Base-by-base conservation (phyloP, 1,140 invertebrate genomes). In the Nasonia giraulti region DNA sequence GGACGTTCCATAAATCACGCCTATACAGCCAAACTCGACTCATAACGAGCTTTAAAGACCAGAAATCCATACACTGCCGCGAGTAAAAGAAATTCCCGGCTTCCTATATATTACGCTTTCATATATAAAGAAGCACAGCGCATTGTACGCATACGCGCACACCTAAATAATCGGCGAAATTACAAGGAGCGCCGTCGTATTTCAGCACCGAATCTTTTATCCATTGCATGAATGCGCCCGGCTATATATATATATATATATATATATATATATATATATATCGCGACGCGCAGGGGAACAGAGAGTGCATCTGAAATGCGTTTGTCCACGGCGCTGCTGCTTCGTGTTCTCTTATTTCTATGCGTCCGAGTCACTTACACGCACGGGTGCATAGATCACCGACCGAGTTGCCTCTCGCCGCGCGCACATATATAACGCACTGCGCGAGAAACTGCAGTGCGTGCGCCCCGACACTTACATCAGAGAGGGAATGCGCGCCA, bases 311-410 rank as follows among this genome's bases (percentile, higher is more conserved):
- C 31, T 27, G 44, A 74, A 81, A 83, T 83, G 73, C 81, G 69
- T 68, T 82, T 47, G 50, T 47, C 50, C 50, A 14, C 10, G 47
- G 2, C 8, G 10, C 14, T 55, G 17, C 50, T 47, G 37, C 66
- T 14, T 44, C 31, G n/a, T 37, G 33, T 31, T 37, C 77, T 37
- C 31, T 44, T 44, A 44, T 44, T 37, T 44, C 40, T 44, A 44
- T 8, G 66, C 31, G 75, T 75, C 73, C 81, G 20, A 80, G 80
- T 82, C 76, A 82, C 78, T 86, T 84, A 81, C 74, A 80, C 74
- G 78, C 78, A 78, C 44, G 82, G 62, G 31, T 84, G 86, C 85
- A 85, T 87, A 82, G 80, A 82, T 83, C 81, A 79, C 55, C n/a
- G 27, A 0, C 79, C 0, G 47, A 50, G n/a, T 81, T 20, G 23